A percentile compares a stretch with the other conserved stretches of the same genome.
Conservation (phyloP, 2,888 invertebrate genomes). For the Drosophila macrospina region DNA sequence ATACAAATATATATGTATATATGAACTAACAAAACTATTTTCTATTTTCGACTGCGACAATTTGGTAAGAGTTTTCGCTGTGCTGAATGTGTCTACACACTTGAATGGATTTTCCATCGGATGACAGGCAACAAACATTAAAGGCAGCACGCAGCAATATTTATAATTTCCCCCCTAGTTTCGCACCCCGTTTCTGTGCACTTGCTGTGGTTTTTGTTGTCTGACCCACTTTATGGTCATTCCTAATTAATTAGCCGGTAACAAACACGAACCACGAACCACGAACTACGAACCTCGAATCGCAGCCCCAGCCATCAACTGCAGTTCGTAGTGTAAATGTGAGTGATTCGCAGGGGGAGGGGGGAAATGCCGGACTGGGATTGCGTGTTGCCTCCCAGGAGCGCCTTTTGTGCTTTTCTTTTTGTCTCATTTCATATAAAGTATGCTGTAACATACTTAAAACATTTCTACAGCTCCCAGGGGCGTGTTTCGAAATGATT, state of each 20-base stretch:
- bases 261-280: conserved; percentile 41
- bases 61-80: conserved; percentile 22
- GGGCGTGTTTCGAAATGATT: conserved; percentile 46
- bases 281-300: conserved; percentile 38
- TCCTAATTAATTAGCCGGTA: conserved; percentile 74
- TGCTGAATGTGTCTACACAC: conserved; percentile 6
- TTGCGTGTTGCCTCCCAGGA: conserved; percentile 55
- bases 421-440: not conserved
- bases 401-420: not conserved
- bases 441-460: not conserved
- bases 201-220: conserved; percentile 51
- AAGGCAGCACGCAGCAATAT: conserved; percentile 14
- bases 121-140: conserved; percentile 14
- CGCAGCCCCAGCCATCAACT: conserved; percentile 30
- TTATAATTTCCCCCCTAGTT: conserved; percentile 25
- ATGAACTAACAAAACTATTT: not conserved
- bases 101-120: conserved; percentile 7
- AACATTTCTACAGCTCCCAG: conserved; percentile 15
- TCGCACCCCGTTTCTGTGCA: conserved; percentile 52
- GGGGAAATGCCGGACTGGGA: conserved; percentile 32
- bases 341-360: conserved; percentile 28
- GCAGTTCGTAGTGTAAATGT: conserved; percentile 14
- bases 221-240: conserved; percentile 69
- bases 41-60: conserved; percentile 25
- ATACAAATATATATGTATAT: not conserved